Evolutionary conservation across 2,113 vertebrate species (phyloP).

Genomic region (Marmota monax): DNA sequence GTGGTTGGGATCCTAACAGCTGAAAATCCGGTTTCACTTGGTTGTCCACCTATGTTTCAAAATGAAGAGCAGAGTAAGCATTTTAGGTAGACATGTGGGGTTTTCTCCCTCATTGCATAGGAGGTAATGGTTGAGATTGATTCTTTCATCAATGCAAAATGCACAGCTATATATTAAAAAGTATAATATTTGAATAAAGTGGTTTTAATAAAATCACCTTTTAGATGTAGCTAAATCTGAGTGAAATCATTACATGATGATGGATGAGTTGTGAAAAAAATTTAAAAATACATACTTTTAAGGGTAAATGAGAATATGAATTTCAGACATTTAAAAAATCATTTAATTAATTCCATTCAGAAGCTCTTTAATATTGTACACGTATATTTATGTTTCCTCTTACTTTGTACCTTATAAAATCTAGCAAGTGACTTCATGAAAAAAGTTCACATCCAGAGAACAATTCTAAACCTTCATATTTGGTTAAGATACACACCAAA

Average conservation of each 20-base stretch:
- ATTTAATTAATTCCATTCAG: constrained; percentile 27
- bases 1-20: no score
- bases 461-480: background rate
- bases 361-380: background rate
- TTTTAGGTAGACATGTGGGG: background rate
- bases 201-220: constrained; percentile 14
- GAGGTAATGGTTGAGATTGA: background rate
- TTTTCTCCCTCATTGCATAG: background rate
- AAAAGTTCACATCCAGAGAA: background rate
- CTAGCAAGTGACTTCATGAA: background rate
- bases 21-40: background rate
- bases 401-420: background rate
- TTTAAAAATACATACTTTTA: background rate
- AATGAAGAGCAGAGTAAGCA: background rate
- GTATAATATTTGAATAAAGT: background rate
- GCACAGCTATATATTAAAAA: background rate
- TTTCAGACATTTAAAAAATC: constrained; percentile 39
- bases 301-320: background rate
- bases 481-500: background rate
- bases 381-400: background rate
- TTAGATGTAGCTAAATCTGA: background rate
- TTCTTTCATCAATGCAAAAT: background rate
- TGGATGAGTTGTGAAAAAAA: background rate
- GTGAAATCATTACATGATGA: background rate
- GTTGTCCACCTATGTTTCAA: background rate